Evolutionary conservation across 2,888 invertebrate species (phyloP), one percentile per base, ranked within the genome.

Genomic region (Drosophila stalkeri): DNA sequence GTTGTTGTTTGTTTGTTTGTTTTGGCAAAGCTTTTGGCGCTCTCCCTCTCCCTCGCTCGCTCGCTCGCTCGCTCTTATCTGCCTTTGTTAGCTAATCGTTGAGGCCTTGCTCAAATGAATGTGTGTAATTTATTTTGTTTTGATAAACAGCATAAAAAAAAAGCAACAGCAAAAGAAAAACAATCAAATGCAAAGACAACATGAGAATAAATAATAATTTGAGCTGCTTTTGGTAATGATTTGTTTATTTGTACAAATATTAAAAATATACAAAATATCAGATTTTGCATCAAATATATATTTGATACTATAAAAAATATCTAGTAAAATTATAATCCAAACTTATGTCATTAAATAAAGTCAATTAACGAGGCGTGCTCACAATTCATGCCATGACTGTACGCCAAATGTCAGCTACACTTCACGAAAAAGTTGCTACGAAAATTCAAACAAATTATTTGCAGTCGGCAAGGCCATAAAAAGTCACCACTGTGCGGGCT

Each of bases 401-500:
- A 73, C 65, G 31, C 46, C 46, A n/a, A 33, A 43, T 31, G 49
- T 8, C 7, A 49, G 44, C 6, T 78, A 78, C 78, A 81, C 78
- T 78, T 31, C 31, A 5, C 64, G 37, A 78, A 78, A 81, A 64
- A 69, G 52, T 47, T 31, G 60, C 2, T 46, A 44, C 27, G 33
- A 14, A 31, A 62, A 52, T 16, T 14, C 23, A 20, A n/a, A 37
- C 31, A 55, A 60, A 39, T 79, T 55, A 64, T 33, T 62, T 51
- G 49, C 37, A 65, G 46, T 20, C 31, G 31, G 33, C 59, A 20
- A 37, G 9, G 63, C 77, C 49, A 72, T 76, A 63, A 80, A 84
- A 88, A 86, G 84, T 86, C 89, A 85, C 89, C 90, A 85, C 84
- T 85, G 90, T 85, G 56, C 78, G 60, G 72, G 71, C 67, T 66